Evolutionary conservation across 1,140 invertebrate species (phyloP).

Genomic region (roundworm (Caenorhabditis elegans)): WBcel235 BX284606.5:682501-683000

Average conservation of each 20-base stretch:
- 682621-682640: constrained; percentile 43
- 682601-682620: constrained; percentile 45
- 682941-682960: too few species aligned
- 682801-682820: not conserved
- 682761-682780: constrained; percentile 12
- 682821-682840: not conserved
- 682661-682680: constrained; percentile 32
- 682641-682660: constrained; percentile 42
- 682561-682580: constrained; percentile 32
- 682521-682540: not conserved
- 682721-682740: not conserved
- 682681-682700: not conserved
- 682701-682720: constrained; percentile 7
- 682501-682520: constrained; percentile 17
- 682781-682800: not conserved
- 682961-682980: too few species aligned
- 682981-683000: too few species aligned
- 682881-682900: too few species aligned
- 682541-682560: constrained; percentile 7
- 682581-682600: constrained; percentile 32
- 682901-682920: too few species aligned
- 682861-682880: too few species aligned
- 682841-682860: not conserved
- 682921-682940: too few species aligned
- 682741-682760: constrained; percentile 12